Percentiles rank a stretch among this genome's conserved stretches.
Evolutionary conservation across 2,113 vertebrate genomes (phyloP).

Genomic region (Chrysemys picta): DNA sequence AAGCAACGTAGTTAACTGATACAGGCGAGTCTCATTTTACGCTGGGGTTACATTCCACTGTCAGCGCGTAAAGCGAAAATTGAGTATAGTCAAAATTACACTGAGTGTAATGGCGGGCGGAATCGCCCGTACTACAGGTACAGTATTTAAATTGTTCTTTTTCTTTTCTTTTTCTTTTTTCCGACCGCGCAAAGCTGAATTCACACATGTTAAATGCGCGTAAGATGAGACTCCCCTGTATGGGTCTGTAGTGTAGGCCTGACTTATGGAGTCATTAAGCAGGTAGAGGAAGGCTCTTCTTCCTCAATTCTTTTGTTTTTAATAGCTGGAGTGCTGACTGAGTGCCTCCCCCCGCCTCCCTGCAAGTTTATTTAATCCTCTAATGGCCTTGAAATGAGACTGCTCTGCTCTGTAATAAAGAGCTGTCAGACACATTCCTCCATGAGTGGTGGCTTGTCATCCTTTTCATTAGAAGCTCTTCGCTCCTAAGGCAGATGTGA

Average conservation of each 20-base stretch:
- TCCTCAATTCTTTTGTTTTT: background rate
- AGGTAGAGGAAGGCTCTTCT: background rate
- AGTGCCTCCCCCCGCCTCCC: background rate
- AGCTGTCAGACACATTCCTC: background rate
- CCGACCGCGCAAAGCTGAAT: too few species aligned
- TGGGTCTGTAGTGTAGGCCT: background rate
- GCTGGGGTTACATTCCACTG: too few species aligned
- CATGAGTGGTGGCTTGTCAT: slow-evolving; percentile 28
- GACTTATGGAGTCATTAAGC: background rate
- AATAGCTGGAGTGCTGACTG: background rate
- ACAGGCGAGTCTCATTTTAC: background rate
- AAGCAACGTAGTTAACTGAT: background rate
- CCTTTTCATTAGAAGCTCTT: background rate
- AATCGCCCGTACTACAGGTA: too few species aligned
- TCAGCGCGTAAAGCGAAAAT: too few species aligned
- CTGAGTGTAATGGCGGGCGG: too few species aligned
- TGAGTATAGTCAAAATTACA: too few species aligned
- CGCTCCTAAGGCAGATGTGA: background rate
- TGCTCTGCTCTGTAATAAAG: background rate
- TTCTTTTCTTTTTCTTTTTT: too few species aligned
- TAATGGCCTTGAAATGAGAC: background rate
- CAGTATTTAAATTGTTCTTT: too few species aligned
- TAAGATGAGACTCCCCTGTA: too few species aligned
- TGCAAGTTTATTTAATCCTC: background rate
- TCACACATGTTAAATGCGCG: too few species aligned